A percentile compares a stretch with the other conserved stretches of the same genome.
These are phyloP conservation scores for Lysandra coridon DNA, from an alignment of 2,888 invertebrate genomes.

Conservation along the genomic window DNA sequence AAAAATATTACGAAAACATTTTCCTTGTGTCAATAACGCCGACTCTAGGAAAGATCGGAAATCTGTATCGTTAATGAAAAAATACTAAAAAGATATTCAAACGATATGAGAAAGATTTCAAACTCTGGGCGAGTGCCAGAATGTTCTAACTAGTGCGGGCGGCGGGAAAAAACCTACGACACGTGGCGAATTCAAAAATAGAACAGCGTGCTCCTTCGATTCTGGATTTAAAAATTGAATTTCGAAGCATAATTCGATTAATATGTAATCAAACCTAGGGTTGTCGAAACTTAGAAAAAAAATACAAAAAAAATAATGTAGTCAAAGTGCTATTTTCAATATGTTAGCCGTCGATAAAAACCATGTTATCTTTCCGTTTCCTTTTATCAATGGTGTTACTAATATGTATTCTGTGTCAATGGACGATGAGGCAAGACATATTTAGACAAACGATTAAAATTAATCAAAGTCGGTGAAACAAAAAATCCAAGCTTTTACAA, in stretches of 20 bases:
- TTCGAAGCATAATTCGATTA: not conserved
- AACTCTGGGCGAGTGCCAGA: slow-evolving; percentile 25
- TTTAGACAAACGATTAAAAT: not conserved
- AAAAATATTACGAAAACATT: slow-evolving; percentile 4
- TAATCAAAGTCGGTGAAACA: not conserved
- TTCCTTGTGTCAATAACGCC: not conserved
- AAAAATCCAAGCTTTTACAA: not conserved
- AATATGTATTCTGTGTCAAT: no score
- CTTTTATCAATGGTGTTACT: not conserved
- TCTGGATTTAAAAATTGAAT: slow-evolving; percentile 8
- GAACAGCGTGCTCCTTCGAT: not conserved
- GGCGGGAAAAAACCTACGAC: slow-evolving; percentile 13
- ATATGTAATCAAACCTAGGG: not conserved
- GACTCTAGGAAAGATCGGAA: slow-evolving; percentile 16
- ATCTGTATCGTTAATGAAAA: slow-evolving; percentile 20
- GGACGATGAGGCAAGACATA: not conserved
- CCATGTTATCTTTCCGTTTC: not conserved
- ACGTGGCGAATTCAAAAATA: slow-evolving; percentile 4
- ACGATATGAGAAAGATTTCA: slow-evolving; percentile 19
- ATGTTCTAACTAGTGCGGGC: slow-evolving; percentile 18
- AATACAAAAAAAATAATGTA: not conserved
- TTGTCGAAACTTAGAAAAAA: not conserved
- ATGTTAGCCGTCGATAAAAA: no score
- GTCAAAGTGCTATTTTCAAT: no score
- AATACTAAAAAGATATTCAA: slow-evolving; percentile 7